phyloP scores from a whole-genome alignment of 2,888 invertebrate genomes.

The Halictus ligatus region DNA sequence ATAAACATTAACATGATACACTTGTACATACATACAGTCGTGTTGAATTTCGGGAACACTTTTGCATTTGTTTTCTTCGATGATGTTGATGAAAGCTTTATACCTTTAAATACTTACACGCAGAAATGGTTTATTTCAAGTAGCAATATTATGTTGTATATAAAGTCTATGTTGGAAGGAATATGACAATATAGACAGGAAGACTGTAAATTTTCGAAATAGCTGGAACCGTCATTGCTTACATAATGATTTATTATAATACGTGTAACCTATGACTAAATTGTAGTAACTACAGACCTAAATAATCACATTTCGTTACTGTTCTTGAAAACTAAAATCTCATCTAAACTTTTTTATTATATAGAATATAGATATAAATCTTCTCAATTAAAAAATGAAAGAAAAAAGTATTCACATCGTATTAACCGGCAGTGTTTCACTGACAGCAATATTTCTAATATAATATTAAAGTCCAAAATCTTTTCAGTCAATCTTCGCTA shows the following conservation, averaged over 20 bases:
- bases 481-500: not conserved
- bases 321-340: not conserved
- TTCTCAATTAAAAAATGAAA: not conserved
- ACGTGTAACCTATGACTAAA: not conserved
- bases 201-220: constrained; percentile 1
- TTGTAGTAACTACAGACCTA: not conserved
- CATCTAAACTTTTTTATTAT: not conserved
- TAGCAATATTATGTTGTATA: not conserved
- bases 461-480: not conserved
- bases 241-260: not conserved
- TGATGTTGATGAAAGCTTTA: not conserved
- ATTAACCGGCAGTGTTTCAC: not conserved
- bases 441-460: not conserved
- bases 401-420: not conserved
- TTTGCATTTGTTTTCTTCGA: not conserved
- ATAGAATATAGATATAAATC: too few species aligned
- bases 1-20: not conserved
- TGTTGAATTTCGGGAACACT: not conserved
- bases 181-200: not conserved
- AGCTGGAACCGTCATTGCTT: not conserved
- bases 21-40: not conserved
- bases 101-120: not conserved
- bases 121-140: not conserved
- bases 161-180: not conserved
- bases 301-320: not conserved